Evolutionary conservation across 2,113 vertebrate genomes (phyloP), one percentile per base, ranked within the genome.

Genomic region (Erinaceus europaeus): DNA sequence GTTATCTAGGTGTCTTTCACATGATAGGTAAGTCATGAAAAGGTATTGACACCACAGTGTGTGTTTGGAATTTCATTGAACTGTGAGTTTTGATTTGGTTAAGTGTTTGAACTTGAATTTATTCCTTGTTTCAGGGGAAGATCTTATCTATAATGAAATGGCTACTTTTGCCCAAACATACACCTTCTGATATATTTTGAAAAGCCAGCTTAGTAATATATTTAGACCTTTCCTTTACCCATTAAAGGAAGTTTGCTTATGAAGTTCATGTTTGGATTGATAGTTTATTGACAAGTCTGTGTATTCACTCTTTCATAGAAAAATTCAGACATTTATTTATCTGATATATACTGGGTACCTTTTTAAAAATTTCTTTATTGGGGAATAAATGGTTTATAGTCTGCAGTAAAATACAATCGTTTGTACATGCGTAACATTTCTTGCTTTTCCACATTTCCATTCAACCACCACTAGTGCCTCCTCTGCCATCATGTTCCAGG

Each of bases 151-250:
- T 18, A 21, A 21, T 18, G 50, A 53, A 78, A 42, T 75, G 27
- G 42, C 46, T 68, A 21, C 59, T 32, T 77, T 20, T 84, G 42
- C 42, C 42, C 64, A 53, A 53, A 84, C 27, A 73, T 83, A 85
- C 1, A 32, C 53, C n/a, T 50, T 29, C 20, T 86, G 59, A 69
- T 61, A 78, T 90, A 50, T 74, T 48, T 32, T 82, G n/a, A 77
- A 92, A 90, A 86, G 23, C 46, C 44, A 78, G 55, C 25, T 81
- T 84, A 73, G 50, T 80, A n/a, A n/a, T n/a, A n/a, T 69, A 29
- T 23, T 3, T 53, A 85, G 40, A 40, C 36, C 55, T 90, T 77
- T 73, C 32, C 73, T 80, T 12, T 79, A 76, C 67, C 32, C 42
- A 29, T 15, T 40, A 27, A 25, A n/a, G 38, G 40, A 81, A 50